These are phyloP conservation scores for Aphodius sticticus DNA, from an alignment of 2,888 invertebrate genomes.

Conservation along the genomic window DNA sequence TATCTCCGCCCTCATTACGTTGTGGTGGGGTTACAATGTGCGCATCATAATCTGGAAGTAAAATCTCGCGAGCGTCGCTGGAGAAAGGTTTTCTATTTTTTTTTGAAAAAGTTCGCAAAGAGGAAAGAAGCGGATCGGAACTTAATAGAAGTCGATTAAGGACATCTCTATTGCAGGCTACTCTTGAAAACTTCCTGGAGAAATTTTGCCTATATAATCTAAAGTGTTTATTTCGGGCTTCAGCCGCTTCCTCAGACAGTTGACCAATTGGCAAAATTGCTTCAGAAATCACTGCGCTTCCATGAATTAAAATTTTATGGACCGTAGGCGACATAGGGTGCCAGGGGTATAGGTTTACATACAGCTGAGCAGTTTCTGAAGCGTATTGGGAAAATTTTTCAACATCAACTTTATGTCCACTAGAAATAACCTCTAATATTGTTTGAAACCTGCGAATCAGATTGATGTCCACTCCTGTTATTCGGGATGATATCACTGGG, in stretches of 20 bases:
- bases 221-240: conserved; percentile 41
- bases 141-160: conserved; percentile 14
- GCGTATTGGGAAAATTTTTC: conserved; percentile 24
- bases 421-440: conserved; percentile 30
- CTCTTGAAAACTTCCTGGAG: conserved; percentile 20
- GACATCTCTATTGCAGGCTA: conserved; percentile 11
- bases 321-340: conserved; percentile 41
- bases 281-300: conserved; percentile 42
- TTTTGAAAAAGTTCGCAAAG: not conserved
- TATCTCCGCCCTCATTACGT: not conserved
- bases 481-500: conserved; percentile 36
- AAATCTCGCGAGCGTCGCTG: not conserved
- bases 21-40: conserved; percentile 4
- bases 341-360: conserved; percentile 18
- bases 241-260: conserved; percentile 37
- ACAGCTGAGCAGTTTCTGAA: conserved; percentile 22
- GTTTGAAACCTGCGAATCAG: conserved; percentile 33
- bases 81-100: conserved; percentile 8
- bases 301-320: conserved; percentile 51
- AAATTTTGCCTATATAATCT: conserved; percentile 42
- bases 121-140: conserved; percentile 6
- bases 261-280: conserved; percentile 32
- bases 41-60: conserved; percentile 9
- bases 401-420: conserved; percentile 30
- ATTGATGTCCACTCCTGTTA: conserved; percentile 35